phyloP scores from a whole-genome alignment of 2,888 invertebrate species.

The Drosophila borealis region DNA sequence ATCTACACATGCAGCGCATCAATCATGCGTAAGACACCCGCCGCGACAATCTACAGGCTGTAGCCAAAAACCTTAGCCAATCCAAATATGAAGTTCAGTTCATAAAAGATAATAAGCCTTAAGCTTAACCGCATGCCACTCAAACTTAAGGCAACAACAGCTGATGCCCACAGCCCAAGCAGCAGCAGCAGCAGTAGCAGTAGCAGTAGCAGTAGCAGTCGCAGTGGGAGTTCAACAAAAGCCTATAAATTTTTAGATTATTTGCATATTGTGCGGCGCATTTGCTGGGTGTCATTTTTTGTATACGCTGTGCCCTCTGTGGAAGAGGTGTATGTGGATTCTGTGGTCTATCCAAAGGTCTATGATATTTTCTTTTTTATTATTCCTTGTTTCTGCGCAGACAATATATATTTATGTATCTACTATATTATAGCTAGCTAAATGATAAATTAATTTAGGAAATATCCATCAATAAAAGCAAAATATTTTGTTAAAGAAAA shows the following conservation, averaged over 20 bases:
- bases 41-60: slow-evolving; percentile 43
- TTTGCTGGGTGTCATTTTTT: slow-evolving; percentile 33
- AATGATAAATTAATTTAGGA: too few relatives aligned
- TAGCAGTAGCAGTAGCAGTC: slow-evolving; percentile 16
- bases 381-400: too few relatives aligned
- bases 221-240: slow-evolving; percentile 44
- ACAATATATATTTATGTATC: too few relatives aligned
- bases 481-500: too few relatives aligned
- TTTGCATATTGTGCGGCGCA: slow-evolving; percentile 81
- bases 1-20: slow-evolving; percentile 67
- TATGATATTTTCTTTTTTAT: too few relatives aligned
- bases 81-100: slow-evolving; percentile 63
- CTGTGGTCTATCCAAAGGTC: too few relatives aligned
- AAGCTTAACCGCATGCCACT: slow-evolving; percentile 72
- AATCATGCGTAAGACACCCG: slow-evolving; percentile 56
- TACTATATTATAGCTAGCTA: too few relatives aligned
- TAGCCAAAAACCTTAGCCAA: slow-evolving; percentile 41
- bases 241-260: slow-evolving; percentile 83
- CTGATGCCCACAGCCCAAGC: slow-evolving; percentile 38
- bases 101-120: slow-evolving; percentile 78
- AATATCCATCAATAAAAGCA: too few relatives aligned
- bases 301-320: neutral
- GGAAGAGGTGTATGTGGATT: neutral
- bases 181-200: neutral
- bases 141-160: slow-evolving; percentile 60